A percentile compares a stretch with the other conserved stretches of the same genome.
Conservation (phyloP, 2,113 vertebrate species). For the Pseudorasbora parva region DNA sequence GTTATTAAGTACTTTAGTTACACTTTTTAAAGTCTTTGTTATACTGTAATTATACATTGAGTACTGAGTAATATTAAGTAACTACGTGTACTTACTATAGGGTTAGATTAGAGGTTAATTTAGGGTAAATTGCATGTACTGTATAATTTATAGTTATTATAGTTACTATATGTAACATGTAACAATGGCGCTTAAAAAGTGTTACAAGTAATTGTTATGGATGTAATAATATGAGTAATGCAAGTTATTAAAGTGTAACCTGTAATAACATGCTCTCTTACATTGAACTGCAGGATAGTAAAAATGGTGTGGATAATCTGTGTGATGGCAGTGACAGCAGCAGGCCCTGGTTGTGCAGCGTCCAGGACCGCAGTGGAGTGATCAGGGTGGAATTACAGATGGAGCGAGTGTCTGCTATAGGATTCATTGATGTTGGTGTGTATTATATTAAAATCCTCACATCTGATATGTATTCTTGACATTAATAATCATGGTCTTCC, state of each 20-base stretch:
- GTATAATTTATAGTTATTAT: too few species aligned
- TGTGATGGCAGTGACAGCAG: conserved; percentile 54
- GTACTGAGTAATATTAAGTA: too few species aligned
- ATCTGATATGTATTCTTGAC: not conserved
- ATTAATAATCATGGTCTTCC: not conserved
- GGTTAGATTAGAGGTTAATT: too few species aligned
- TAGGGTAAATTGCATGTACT: too few species aligned
- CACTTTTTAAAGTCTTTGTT: too few species aligned
- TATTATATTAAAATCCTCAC: not conserved
- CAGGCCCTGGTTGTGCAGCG: conserved; percentile 73
- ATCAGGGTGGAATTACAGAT: conserved; percentile 75
- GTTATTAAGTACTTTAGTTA: not conserved
- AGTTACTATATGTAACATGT: too few species aligned
- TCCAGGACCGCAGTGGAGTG: conserved; percentile 68
- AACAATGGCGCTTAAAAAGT: too few species aligned
- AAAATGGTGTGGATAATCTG: conserved; percentile 71
- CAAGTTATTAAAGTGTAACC: not conserved
- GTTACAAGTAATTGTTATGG: too few species aligned
- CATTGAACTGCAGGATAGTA: conserved; percentile 68
- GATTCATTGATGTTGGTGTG: conserved; percentile 75
- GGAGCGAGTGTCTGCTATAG: conserved; percentile 70
- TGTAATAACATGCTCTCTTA: not conserved
- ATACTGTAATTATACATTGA: too few species aligned
- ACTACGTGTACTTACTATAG: too few species aligned
- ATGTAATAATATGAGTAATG: not conserved